Base-by-base conservation (phyloP, 2,113 vertebrate species). In the Pleuronectes platessa region DNA sequence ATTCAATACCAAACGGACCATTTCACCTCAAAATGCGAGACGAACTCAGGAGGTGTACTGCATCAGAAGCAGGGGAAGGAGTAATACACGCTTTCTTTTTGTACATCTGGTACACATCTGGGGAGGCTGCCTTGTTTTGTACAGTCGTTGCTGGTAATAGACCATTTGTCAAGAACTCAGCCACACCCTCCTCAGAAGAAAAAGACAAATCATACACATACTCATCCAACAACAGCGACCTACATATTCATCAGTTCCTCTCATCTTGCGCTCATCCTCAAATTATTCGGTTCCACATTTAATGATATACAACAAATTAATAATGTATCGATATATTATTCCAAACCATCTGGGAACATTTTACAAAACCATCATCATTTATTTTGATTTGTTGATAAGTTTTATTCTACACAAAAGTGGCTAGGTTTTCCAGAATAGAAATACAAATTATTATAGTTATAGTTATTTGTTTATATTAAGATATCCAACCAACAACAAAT, bases 1-100 rank as follows among this genome's bases (percentile, higher is more conserved):
- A 82, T 84, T 85, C 45, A 79, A 69, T 61, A 79, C 47, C 49
- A 42, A 85, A 69, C 61, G 65, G 63, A 76, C 8, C 72, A 70
- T 84, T 85, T 84, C 53, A 35, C 68, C 71, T 88, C 61, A 65
- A 68, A 31, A 73, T 58, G 65, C 61, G 2, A 45, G 55, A 74
- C 42, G 63, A 59, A 71, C 78, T 84, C 59, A 68, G 66, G 27
- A 72, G 74, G 42, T 17, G 23, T 35, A 12, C 84, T 78, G 76
- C 72, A 81, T 84, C 64, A 81, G 63, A 82, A 71, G 27, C 31
- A 35, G 37, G 35, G 12, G 10, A 56, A 56, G 10, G n/a, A 20
- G 4, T 24, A 18, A 20, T 51, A 51, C 11, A 54, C 53, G 0
- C 2, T n/a, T n/a, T 54, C 53, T n/a, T 54, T 20, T 51, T 5